A percentile compares a stretch with the other conserved stretches of the same genome.
phyloP scores from a whole-genome alignment of 2,113 vertebrate genomes.

The Herpetotheres cachinnans region DNA sequence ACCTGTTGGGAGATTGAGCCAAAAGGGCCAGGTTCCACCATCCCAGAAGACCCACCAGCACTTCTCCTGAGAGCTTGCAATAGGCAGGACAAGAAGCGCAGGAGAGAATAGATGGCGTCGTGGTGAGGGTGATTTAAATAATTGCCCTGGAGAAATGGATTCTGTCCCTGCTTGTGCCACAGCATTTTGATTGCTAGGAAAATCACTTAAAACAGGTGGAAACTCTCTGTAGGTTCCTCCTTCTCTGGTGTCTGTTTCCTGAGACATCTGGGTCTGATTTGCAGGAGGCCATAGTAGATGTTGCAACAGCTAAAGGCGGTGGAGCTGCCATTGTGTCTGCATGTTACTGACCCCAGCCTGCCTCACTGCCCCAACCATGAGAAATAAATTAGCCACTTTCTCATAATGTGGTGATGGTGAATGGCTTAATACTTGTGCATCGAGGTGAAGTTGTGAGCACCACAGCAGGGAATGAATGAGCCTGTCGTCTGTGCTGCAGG shows the following conservation, averaged over 20 bases:
- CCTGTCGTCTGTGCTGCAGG: background rate
- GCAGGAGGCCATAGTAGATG: fast-evolving
- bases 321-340: background rate
- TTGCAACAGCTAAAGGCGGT: background rate
- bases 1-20: background rate
- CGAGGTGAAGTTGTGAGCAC: background rate
- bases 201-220: background rate
- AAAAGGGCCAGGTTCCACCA: background rate
- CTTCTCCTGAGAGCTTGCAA: background rate
- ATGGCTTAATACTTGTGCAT: background rate
- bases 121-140: background rate
- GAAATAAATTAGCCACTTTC: background rate
- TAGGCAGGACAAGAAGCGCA: background rate
- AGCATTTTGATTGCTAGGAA: background rate
- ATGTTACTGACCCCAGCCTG: background rate
- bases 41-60: background rate
- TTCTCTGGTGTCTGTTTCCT: background rate
- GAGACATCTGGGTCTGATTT: background rate
- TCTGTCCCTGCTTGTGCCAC: background rate
- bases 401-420: fast-evolving
- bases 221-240: background rate
- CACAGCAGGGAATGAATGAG: background rate
- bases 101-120: background rate
- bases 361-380: too few relatives aligned
- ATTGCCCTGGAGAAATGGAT: background rate